Evolutionary conservation across 2,888 invertebrate genomes (phyloP).

Genomic region (Tachystola acroxantha): DNA sequence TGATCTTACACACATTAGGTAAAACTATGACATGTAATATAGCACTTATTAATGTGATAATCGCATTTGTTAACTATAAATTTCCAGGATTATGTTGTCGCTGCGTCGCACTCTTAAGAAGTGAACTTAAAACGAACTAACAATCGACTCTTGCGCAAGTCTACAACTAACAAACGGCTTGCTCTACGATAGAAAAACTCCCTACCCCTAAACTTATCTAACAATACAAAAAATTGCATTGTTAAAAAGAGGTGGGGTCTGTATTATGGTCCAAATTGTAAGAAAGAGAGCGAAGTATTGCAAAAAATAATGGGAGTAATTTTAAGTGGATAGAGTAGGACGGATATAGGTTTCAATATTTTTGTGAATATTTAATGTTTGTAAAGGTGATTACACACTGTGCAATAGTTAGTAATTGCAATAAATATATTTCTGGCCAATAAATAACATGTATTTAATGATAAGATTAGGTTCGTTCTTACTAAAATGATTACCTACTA

Average conservation of each 20-base stretch:
- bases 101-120: too few species aligned
- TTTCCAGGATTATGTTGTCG: too few species aligned
- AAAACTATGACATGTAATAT: too few species aligned
- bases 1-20: too few species aligned
- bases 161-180: conserved; percentile 4
- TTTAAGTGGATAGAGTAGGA: conserved; percentile 25
- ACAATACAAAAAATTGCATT: conserved; percentile 20
- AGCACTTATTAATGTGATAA: too few species aligned
- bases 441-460: too few species aligned
- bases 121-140: too few species aligned
- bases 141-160: conserved; percentile 34
- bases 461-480: too few species aligned
- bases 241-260: conserved; percentile 38
- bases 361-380: background rate
- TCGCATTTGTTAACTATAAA: too few species aligned
- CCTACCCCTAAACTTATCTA: conserved; percentile 22
- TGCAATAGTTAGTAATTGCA: too few species aligned
- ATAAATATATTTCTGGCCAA: too few species aligned
- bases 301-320: conserved; percentile 21
- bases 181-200: conserved; percentile 20
- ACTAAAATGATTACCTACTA: too few species aligned
- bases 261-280: conserved; percentile 11
- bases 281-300: conserved; percentile 25
- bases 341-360: conserved; percentile 13
- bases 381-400: conserved; percentile 17